These are phyloP conservation scores for Eulithis prunata DNA, from an alignment of 2,888 invertebrate species.

Conservation along the genomic window DNA sequence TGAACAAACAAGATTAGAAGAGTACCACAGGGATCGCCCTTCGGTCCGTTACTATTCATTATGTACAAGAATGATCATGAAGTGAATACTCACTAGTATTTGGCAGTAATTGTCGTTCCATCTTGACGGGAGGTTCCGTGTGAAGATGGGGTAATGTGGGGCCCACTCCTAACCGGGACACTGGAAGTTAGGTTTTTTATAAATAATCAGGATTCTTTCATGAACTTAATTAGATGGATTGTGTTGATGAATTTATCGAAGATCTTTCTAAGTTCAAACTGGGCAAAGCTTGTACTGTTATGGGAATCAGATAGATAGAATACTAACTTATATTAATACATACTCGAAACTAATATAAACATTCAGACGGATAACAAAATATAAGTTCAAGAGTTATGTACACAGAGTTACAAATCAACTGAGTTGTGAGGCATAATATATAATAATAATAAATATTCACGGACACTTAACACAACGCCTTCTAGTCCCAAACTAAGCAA, in stretches of 20 bases:
- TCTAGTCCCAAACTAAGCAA: too few species aligned
- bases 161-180: slow-evolving; percentile 60
- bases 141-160: slow-evolving; percentile 77
- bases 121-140: slow-evolving; percentile 86
- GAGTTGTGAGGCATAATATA: too few species aligned
- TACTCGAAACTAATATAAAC: too few species aligned
- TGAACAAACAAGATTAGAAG: neutral
- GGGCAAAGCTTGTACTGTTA: too few species aligned
- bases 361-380: too few species aligned
- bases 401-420: too few species aligned
- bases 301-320: too few species aligned
- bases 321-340: too few species aligned
- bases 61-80: slow-evolving; percentile 9
- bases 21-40: neutral
- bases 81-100: slow-evolving; percentile 83
- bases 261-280: too few species aligned
- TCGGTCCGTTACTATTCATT: neutral
- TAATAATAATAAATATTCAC: too few species aligned
- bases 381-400: too few species aligned
- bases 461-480: too few species aligned
- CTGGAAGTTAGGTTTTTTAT: slow-evolving; percentile 52
- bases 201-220: neutral
- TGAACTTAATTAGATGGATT: neutral
- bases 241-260: neutral
- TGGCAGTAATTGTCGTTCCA: slow-evolving; percentile 85